phyloP scores from a whole-genome alignment of 2,888 invertebrate genomes.

The Linyphia triangularis region DNA sequence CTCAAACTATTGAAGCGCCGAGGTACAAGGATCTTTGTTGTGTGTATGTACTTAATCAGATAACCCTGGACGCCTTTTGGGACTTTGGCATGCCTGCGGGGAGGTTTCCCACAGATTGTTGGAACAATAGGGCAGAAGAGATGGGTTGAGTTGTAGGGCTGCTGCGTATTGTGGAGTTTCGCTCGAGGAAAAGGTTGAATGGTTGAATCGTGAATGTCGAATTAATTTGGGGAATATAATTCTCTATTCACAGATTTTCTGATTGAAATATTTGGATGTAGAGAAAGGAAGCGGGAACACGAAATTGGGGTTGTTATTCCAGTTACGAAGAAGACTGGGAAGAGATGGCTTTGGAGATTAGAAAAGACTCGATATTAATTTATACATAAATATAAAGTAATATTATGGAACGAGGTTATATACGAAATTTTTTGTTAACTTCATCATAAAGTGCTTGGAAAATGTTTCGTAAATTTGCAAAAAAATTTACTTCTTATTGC shows the following conservation, averaged over 20 bases:
- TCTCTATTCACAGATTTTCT: not conserved
- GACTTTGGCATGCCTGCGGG: not conserved
- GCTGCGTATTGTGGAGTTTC: slow-evolving; percentile 2
- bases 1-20: not conserved
- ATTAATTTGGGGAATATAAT: slow-evolving; percentile 19
- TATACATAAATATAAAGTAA: too few relatives aligned
- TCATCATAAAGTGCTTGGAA: too few relatives aligned
- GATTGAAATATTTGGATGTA: slow-evolving; percentile 3
- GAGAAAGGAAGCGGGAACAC: not conserved
- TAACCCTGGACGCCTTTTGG: not conserved
- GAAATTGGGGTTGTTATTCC: not conserved
- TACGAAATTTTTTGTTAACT: too few relatives aligned
- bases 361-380: too few relatives aligned
- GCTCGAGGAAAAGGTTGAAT: not conserved
- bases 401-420: too few relatives aligned
- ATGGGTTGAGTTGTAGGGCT: not conserved
- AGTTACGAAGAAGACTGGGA: too few relatives aligned
- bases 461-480: too few relatives aligned
- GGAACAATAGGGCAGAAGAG: not conserved
- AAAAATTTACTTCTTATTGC: too few relatives aligned
- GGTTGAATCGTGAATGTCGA: slow-evolving; percentile 13
- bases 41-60: slow-evolving; percentile 38
- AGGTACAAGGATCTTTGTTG: not conserved
- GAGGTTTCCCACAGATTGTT: not conserved
- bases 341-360: too few relatives aligned